These are phyloP conservation scores for Pammene fasciana DNA, from an alignment of 2,888 invertebrate species.

Conservation along the genomic window DNA sequence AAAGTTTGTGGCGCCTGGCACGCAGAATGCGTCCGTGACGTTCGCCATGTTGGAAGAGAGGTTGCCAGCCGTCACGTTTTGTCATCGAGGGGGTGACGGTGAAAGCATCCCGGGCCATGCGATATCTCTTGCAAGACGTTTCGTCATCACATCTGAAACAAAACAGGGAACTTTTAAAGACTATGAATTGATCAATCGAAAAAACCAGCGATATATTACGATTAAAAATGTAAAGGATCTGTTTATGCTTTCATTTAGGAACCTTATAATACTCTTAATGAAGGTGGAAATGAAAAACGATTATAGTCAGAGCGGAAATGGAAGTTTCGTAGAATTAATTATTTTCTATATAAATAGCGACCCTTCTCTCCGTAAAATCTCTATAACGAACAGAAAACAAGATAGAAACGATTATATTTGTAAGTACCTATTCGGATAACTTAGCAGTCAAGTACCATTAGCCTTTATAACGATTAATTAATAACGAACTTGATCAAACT, in stretches of 20 bases:
- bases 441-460: neutral
- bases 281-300: too few species aligned
- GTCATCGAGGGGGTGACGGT: constrained; percentile 45
- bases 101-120: constrained; percentile 31
- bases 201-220: neutral
- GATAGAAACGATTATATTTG: neutral
- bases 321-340: too few species aligned
- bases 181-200: neutral
- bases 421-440: neutral
- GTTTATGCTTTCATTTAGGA: too few species aligned
- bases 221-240: too few species aligned
- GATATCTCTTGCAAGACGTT: constrained; percentile 3
- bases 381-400: neutral
- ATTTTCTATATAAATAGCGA: too few species aligned
- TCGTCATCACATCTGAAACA: constrained; percentile 36
- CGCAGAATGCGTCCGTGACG: constrained; percentile 79
- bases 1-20: constrained; percentile 84
- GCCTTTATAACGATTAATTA: constrained; percentile 4
- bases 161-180: neutral
- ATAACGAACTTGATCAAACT: constrained; percentile 2
- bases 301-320: too few species aligned
- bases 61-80: constrained; percentile 42
- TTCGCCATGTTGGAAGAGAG: constrained; percentile 64
- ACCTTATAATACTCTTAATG: too few species aligned
- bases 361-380: neutral